Evolutionary conservation across 2,888 invertebrate genomes (phyloP).

Genomic region (Sphecodes monilicornis): DNA sequence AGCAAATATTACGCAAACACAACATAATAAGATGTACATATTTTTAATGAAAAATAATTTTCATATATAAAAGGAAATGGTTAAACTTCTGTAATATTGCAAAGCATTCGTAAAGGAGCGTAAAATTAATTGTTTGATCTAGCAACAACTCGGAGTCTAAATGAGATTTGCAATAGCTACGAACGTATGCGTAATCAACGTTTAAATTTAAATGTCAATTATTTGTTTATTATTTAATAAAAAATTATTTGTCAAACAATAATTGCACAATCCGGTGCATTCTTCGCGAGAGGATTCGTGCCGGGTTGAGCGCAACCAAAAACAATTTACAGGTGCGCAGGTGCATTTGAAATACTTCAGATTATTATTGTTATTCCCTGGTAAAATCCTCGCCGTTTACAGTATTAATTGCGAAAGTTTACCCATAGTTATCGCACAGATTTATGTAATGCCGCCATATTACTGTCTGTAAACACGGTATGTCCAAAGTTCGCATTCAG

Average conservation of each 20-base stretch:
- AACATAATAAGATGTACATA: no score
- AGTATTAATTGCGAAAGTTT: conserved; percentile 32
- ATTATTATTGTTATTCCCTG: not conserved
- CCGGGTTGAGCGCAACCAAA: not conserved
- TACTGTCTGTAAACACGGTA: conserved; percentile 39
- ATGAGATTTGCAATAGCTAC: not conserved
- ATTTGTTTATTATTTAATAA: no score
- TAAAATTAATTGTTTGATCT: no score
- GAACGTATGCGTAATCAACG: no score
- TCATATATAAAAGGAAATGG: no score
- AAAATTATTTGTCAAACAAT: not conserved
- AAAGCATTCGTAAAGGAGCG: not conserved
- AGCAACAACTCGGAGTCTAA: no score
- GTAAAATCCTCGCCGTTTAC: not conserved
- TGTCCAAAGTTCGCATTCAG: conserved; percentile 45
- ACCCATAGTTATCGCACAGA: conserved; percentile 29
- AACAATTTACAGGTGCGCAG: not conserved
- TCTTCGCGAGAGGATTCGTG: no score
- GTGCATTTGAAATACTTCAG: not conserved
- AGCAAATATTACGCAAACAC: no score
- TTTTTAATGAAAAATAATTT: no score
- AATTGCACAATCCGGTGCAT: no score
- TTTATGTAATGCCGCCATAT: conserved; percentile 52
- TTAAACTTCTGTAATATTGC: not conserved
- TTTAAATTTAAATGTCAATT: no score